phyloP scores from a whole-genome alignment of 1,140 invertebrate genomes.

The Bombus superbus region DNA sequence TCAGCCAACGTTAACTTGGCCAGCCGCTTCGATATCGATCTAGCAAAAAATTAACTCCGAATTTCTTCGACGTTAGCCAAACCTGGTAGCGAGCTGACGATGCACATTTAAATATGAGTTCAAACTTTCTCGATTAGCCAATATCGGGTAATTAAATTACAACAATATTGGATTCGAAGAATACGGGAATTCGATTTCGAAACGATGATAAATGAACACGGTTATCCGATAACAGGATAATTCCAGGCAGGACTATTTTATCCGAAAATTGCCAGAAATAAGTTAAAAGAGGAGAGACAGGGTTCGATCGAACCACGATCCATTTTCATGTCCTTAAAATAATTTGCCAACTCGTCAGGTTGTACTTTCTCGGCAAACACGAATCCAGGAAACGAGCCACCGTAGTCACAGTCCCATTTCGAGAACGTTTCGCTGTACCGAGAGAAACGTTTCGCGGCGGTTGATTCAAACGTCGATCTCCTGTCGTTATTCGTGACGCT shows the following conservation, averaged over 20 bases:
- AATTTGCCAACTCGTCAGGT: too few relatives aligned
- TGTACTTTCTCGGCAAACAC: too few relatives aligned
- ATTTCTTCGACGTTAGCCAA: neutral
- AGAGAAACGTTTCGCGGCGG: neutral
- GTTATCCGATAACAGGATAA: neutral
- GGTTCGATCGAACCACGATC: neutral
- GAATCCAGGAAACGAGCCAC: too few relatives aligned
- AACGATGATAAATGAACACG: neutral
- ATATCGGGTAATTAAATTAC: conserved; percentile 2
- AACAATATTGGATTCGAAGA: neutral
- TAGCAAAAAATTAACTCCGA: neutral
- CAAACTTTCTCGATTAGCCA: conserved; percentile 12
- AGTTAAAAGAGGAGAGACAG: too few relatives aligned
- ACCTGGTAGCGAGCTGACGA: neutral
- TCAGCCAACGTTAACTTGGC: neutral
- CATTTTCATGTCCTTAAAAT: too few relatives aligned
- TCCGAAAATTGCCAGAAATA: neutral
- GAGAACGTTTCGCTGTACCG: too few relatives aligned
- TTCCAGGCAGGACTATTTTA: neutral
- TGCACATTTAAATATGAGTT: conserved; percentile 14
- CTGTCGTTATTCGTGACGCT: neutral
- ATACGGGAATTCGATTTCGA: neutral
- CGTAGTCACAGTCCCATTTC: too few relatives aligned
- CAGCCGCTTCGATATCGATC: neutral
- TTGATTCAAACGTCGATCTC: neutral